Base-by-base conservation (phyloP, 2,797 vertebrate species). In the Coccyzus lansbergi region DNA sequence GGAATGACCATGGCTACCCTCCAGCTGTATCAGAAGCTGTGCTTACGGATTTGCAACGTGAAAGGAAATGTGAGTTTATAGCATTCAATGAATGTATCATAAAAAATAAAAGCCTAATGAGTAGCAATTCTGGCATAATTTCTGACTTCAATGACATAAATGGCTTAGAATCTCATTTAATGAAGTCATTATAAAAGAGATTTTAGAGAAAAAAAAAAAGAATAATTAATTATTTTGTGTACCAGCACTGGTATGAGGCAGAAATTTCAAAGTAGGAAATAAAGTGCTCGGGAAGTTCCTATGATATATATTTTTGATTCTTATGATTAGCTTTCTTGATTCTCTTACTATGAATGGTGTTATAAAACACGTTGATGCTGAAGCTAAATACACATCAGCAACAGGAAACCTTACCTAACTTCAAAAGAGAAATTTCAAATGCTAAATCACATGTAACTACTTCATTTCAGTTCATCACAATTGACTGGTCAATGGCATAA, bases 1-100 rank as follows among this genome's bases (percentile, higher is more conserved):
- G 26, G 9, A 72, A 51, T 6, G 85, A 18, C 4, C 5, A 83
- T 90, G 19, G 22, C 7, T 65, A 1, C 49, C 8, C 19, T 83
- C 6, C 15, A 14, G 2, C 22, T 72, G 4, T 22, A 26, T 46
- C 16, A 75, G 40, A 67, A 83, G 8, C 44, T 3, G 1, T 29
- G 5, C 24, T 78, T 0, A 0, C 15, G 29, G 8, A 48, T 75
- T 36, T 48, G 28, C 24, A 52, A 6, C 12, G 4, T 42, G 34
- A 83, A 77, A 63, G 6, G 10, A 71, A 29, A 33, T 16, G 16
- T 29, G 46, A 67, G 2, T 55, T 78, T 78, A 51, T 92, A 80
- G 26, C 56, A 17, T 60, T 34, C n/a, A 44, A 7, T 52, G 8
- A 6, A 4, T 38, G 6, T 80, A 16, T 12, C 13, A 52, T 31